Base-by-base conservation (phyloP, 1,140 invertebrate genomes). In the silkworm (Bombyx mori) region DNA sequence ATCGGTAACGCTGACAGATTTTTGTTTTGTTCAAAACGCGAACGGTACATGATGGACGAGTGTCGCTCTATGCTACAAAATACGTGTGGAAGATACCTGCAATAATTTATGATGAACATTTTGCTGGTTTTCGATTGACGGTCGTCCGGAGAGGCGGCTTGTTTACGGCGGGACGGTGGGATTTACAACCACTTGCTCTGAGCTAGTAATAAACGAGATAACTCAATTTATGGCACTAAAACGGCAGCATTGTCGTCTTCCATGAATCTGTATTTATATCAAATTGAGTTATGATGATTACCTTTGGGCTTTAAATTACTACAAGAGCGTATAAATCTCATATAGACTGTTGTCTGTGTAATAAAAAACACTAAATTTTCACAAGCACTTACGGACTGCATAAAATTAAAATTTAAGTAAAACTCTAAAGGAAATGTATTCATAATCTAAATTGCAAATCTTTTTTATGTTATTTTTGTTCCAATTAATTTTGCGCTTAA, bases 201-300 rank as follows among this genome's bases (percentile, higher is more conserved):
- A 60, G 63, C 60, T 62, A 69, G 66, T 71, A 75, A 75, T 75
- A 71, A 71, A 73, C 67, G 60, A 69, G 65, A 73, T 73, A 71
- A 67, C 66, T 70, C 65, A 74, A 74, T 77, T 74, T 77, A 74
- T 74, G 62, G 65, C 64, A 66, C 62, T 68, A 66, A 65, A 67
- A 63, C 50, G 56, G 61, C 50, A 56, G 57, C 53, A 55, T 60
- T 66, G 65, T 67, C 68, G 56, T 65, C 62, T 63, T 66, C 42
- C 46, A 63, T 69, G 60, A 63, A 56, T 47, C 59, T 55, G 53
- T 62, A 62, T 58, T 54, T 71, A 67, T 60, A 61, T 68, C 58
- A 61, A 60, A 26, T 56, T 46, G 57, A 65, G 54, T 68, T 62
- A 67, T 66, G 52, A 52, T 51, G 53, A 58, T 62, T 57, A 58